Conservation (phyloP, 2,888 invertebrate species). For the Temnothorax ravouxi region DNA sequence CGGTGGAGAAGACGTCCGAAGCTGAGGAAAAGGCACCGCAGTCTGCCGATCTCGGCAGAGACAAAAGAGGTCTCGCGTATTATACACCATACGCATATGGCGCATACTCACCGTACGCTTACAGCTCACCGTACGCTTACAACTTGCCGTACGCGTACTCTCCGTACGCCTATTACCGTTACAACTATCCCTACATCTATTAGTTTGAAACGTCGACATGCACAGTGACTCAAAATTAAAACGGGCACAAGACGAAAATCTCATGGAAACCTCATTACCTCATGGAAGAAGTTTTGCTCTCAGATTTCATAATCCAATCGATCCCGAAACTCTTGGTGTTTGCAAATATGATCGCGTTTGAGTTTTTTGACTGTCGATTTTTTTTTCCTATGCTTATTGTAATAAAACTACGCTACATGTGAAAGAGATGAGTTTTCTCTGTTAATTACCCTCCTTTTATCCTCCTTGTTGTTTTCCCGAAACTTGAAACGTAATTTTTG, state of each 20-base stretch:
- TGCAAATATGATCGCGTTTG: too few species aligned
- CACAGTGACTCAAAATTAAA: background rate
- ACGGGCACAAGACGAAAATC: conserved; percentile 33
- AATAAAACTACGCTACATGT: conserved; percentile 19
- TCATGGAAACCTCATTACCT: background rate
- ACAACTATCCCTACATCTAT: conserved; percentile 68
- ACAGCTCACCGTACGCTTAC: conserved; percentile 46
- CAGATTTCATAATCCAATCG: background rate
- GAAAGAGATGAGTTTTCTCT: background rate
- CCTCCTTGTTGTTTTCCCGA: background rate
- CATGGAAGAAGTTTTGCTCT: conserved; percentile 43
- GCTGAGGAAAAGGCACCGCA: conserved; percentile 14
- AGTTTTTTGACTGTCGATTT: background rate
- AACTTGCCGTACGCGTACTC: conserved; percentile 75
- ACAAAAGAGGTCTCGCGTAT: conserved; percentile 78
- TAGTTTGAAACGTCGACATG: conserved; percentile 63
- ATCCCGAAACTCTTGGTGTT: background rate
- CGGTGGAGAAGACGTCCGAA: conserved; percentile 68
- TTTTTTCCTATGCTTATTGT: conserved; percentile 14
- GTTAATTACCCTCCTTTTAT: background rate
- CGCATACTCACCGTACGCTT: conserved; percentile 69
- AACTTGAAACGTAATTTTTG: conserved; percentile 6
- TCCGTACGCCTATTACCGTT: conserved; percentile 77
- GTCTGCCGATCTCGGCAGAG: conserved; percentile 67
- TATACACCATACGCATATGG: conserved; percentile 68